Base-by-base conservation (phyloP, 2,888 invertebrate species). In the Melipona bicolor region DNA sequence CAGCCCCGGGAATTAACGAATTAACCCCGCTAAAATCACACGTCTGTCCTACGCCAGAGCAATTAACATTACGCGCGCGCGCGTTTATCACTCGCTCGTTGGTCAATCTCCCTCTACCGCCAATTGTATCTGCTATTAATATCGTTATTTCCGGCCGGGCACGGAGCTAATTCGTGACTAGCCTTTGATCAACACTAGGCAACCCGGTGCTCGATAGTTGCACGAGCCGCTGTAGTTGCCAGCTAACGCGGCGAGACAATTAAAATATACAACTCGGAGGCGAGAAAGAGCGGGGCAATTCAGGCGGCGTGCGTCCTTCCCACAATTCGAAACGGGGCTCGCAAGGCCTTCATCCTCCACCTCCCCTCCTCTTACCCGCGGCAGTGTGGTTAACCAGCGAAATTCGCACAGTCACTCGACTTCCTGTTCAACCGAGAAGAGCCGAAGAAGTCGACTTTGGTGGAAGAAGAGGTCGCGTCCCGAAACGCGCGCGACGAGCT, bases 351-450 rank as follows among this genome's bases (percentile, higher is more conserved):
- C 17, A 13, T 36, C 19, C 64, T 32, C 61, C 62, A 59, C 61
- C 72, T 79, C 56, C 9, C 64, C 3, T 19, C 69, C 24, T 74
- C 54, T 52, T 64, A 70, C 54, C 70, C 85, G 70, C 77, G 74
- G 21, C 36, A 43, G 43, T 13, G 21, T 69, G 59, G 56, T 52
- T 43, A 24, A 67, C 27, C 72, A 49, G 65, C 78, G 73, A 86
- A 59, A 86, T 81, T 80, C 89, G 88, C 86, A 43, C 50, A 88
- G 90, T 88, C 88, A 88, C 86, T 68, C 73, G 59, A 81, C 83
- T 87, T 72, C 86, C 90, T 81, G 88, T 88, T 88, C n/a, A 90
- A 90, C 88, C 43, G 43, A 43, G 43, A 32, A 82, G 88, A 88
- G 81, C 80, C 79, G 36, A 32, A 21, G 3, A 15, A 36, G n/a